Evolutionary conservation across 2,888 invertebrate genomes (phyloP).

Genomic region (Macaria liturata): DNA sequence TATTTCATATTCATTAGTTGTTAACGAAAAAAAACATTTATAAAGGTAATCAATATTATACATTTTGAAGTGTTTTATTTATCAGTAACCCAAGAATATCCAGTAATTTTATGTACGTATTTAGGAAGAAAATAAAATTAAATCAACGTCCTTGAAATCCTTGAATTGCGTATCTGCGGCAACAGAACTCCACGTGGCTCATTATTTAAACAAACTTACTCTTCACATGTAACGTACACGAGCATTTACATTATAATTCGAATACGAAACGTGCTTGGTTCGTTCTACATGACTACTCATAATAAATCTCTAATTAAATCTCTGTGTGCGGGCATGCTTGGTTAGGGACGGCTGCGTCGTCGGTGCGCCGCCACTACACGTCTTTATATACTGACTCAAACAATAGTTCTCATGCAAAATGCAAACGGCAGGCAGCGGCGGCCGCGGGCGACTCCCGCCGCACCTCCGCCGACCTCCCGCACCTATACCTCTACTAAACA

Average conservation of each 20-base stretch:
- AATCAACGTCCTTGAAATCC: neutral
- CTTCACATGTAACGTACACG: slow-evolving; percentile 22
- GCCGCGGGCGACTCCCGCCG: slow-evolving; percentile 44
- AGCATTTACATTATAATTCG: slow-evolving; percentile 17
- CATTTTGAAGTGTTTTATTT: no score
- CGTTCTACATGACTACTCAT: slow-evolving; percentile 26
- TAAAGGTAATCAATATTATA: no score
- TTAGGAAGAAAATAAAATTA: no score
- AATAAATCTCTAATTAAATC: slow-evolving; percentile 34
- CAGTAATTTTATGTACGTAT: no score
- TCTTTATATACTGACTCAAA: slow-evolving; percentile 43
- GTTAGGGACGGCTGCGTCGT: slow-evolving; percentile 15
- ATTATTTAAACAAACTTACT: slow-evolving; percentile 19
- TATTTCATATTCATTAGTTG: no score
- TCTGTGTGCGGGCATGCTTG: slow-evolving; percentile 23
- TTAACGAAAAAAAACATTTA: no score
- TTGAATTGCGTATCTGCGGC: neutral
- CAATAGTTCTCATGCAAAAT: slow-evolving; percentile 70
- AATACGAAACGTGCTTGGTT: slow-evolving; percentile 23
- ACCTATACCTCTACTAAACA: slow-evolving; percentile 48
- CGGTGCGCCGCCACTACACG: slow-evolving; percentile 21
- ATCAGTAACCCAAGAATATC: no score
- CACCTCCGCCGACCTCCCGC: slow-evolving; percentile 47
- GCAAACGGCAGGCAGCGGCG: slow-evolving; percentile 53
- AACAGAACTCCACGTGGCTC: slow-evolving; percentile 6